Percentiles rank a stretch among this genome's conserved stretches.
Conservation (phyloP, 30 jellyfish, hydroid and myxozoan species). For the Cassiopea andromeda region DNA sequence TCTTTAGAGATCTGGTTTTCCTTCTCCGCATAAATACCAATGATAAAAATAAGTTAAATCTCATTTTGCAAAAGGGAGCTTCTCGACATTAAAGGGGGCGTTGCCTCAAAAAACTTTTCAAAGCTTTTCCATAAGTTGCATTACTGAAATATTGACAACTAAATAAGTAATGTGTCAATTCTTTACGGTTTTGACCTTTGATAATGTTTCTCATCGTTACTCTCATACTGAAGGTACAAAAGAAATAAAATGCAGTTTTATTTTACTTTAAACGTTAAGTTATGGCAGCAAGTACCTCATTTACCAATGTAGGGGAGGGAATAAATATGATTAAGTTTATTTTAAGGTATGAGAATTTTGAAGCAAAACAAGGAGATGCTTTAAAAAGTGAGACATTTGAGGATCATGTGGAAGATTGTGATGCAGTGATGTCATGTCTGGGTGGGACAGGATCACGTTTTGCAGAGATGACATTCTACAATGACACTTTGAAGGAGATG, state of each 20-base stretch:
- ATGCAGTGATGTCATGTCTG: constrained; percentile 74
- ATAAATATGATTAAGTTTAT: neutral
- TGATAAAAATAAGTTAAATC: no score
- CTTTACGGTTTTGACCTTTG: neutral
- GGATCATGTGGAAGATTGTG: constrained; percentile 42
- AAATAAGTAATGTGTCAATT: neutral
- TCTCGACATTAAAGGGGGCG: no score
- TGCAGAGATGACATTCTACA: constrained; percentile 2
- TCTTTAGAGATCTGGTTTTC: no score
- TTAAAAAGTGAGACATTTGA: constrained; percentile 33
- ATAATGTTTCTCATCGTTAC: neutral
- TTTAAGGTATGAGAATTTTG: constrained; percentile 59
- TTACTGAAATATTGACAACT: neutral
- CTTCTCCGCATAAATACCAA: no score
- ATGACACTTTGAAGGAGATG: constrained; percentile 34
- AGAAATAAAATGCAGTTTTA: no score
- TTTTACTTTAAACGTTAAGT: neutral
- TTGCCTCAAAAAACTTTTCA: no score
- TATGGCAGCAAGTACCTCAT: neutral
- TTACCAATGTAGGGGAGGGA: neutral
- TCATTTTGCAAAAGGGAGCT: no score
- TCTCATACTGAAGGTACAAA: neutral
- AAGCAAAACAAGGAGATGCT: constrained; percentile 56
- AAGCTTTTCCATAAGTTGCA: no score
- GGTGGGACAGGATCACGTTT: constrained; percentile 45